Evolutionary conservation across 2,113 vertebrate species (phyloP), one percentile per base, ranked within the genome.

Genomic region (Oreochromis spilurus): DNA sequence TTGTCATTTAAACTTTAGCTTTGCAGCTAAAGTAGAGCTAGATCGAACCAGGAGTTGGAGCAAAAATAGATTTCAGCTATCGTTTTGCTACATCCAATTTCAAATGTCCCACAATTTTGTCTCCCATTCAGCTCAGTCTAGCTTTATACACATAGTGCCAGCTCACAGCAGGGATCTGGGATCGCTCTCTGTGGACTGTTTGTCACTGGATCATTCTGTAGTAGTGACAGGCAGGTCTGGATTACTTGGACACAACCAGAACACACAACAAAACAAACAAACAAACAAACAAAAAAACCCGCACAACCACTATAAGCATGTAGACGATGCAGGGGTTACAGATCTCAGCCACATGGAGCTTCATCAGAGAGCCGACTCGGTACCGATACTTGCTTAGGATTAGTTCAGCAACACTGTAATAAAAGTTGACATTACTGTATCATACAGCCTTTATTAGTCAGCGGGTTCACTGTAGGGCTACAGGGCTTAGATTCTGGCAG

Each of bases 1-100:
- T 81, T 85, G 45, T 45, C 34, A 26, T 55, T 86, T 55, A 19
- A 4, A 40, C 60, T 81, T 85, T 77, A 36, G 79, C 38, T 82
- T 87, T 70, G 84, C 84, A 67, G 90, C 78, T 84, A 89, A 90
- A 90, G n/a, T 34, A 16, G 50, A 84, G 31, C 10, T 16, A 79
- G 85, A 87, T 81, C 31, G 80, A 87, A 87, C 57, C 4, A 26
- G 26, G 65, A 88, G 67, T 12, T 67, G 81, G 72, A 78, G 80
- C 84, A 75, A 75, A 75, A 75, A 75, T 48, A 29, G 43, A 77
- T 29, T 29, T 11, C 16, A 0, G 38, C 82, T 2, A 4, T 50
- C 10, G 2, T 52, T 77, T 77, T 5, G 45, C 72, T 50, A 77
- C 45, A 31, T 77, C 72, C 72, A 31, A 50, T 77, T 31, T 77